Percentiles rank a stretch among this genome's conserved stretches.
These are phyloP conservation scores for Ophiodon elongatus DNA, from an alignment of 2,113 vertebrate species.

Conservation along the genomic window DNA sequence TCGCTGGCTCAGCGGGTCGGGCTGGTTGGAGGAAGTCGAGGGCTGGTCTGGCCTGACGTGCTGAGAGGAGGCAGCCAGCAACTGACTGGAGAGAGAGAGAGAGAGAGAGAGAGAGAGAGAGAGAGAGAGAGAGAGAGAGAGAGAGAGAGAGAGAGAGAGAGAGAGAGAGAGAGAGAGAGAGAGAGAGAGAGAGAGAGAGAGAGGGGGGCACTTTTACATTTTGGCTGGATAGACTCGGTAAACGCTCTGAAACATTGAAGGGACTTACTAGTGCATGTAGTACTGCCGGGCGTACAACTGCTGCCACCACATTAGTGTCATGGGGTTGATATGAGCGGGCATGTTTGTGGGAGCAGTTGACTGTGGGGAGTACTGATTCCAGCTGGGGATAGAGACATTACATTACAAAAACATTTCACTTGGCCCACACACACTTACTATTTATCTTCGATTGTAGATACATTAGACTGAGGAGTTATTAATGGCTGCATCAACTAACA, in stretches of 20 bases:
- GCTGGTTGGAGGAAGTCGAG: constrained; percentile 51
- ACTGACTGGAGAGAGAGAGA: constrained; percentile 83
- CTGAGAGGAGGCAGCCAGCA: constrained; percentile 88
- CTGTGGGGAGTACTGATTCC: constrained; percentile 82
- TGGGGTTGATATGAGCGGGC: constrained; percentile 88
- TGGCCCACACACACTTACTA: background rate
- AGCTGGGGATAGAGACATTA: constrained; percentile 56
- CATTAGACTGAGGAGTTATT: background rate
- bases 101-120: background rate
- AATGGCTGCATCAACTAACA: background rate
- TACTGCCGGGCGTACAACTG: constrained; percentile 94
- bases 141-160: background rate
- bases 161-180: constrained; percentile 8
- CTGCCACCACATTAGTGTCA: constrained; percentile 95
- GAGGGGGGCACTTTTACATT: background rate
- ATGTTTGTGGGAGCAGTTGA: constrained; percentile 79
- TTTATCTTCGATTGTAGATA: background rate
- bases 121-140: constrained; percentile 6
- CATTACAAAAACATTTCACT: background rate
- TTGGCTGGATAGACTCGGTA: background rate
- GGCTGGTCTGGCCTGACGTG: constrained; percentile 74
- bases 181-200: background rate
- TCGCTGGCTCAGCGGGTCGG: constrained; percentile 78
- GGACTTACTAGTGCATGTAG: constrained; percentile 95
- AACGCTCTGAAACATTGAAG: background rate